phyloP scores from a whole-genome alignment of 2,888 invertebrate species.

The Ochropleura plecta region DNA sequence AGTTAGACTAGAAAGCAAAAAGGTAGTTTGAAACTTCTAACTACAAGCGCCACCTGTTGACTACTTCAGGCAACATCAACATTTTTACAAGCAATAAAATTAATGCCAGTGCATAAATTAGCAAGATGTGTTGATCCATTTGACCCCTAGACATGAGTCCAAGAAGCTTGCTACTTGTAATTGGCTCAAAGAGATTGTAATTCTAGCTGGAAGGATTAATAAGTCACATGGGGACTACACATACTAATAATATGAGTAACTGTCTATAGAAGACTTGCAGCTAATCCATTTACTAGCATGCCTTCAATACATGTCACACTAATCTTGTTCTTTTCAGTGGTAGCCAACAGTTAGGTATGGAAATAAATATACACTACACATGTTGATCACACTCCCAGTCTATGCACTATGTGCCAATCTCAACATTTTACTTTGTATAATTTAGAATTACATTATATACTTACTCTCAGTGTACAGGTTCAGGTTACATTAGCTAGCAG shows the following conservation, averaged over 20 bases:
- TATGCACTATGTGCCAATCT: neutral
- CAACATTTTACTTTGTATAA: neutral
- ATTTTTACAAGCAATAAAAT: constrained; percentile 6
- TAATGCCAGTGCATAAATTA: constrained; percentile 20
- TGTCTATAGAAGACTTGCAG: neutral
- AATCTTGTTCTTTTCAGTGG: constrained; percentile 25
- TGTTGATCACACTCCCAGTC: neutral
- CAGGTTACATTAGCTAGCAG: neutral
- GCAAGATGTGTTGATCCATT: constrained; percentile 24
- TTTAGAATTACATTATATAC: neutral
- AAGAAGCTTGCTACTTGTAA: constrained; percentile 30
- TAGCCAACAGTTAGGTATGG: neutral
- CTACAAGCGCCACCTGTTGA: constrained; percentile 38
- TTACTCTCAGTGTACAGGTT: too few species aligned
- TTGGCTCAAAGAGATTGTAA: constrained; percentile 48
- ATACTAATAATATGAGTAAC: constrained; percentile 46
- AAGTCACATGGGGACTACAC: constrained; percentile 37
- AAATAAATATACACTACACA: neutral
- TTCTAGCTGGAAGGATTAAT: constrained; percentile 36
- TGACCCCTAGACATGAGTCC: constrained; percentile 43
- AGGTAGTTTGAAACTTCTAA: neutral
- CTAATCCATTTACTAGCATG: constrained; percentile 37
- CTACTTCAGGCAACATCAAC: neutral
- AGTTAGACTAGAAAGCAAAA: neutral
- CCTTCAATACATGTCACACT: neutral